phyloP scores from a whole-genome alignment of 2,888 invertebrate species.

The Thereva nobilitata region DNA sequence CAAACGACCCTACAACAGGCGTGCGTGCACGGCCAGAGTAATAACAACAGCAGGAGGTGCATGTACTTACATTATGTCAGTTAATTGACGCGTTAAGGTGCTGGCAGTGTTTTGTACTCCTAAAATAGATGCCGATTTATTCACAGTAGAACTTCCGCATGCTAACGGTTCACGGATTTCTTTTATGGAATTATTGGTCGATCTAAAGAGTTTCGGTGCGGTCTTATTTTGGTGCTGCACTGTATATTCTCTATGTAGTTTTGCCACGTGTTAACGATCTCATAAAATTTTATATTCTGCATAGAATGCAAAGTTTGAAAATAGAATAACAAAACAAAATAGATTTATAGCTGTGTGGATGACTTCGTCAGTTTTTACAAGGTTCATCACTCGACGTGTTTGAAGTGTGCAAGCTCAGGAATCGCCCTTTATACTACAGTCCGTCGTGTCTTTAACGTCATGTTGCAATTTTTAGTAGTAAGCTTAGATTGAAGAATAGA shows the following conservation, averaged over 20 bases:
- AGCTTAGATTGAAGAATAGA: too few species aligned
- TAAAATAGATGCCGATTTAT: constrained; percentile 13
- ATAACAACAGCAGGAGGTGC: constrained; percentile 15
- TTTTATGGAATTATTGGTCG: constrained; percentile 9
- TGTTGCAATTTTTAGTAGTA: too few species aligned
- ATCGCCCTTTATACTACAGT: too few species aligned
- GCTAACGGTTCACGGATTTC: constrained; percentile 15
- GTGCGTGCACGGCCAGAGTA: constrained; percentile 2
- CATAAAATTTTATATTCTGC: too few species aligned
- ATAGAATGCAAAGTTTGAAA: too few species aligned
- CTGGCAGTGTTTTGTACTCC: constrained; percentile 16
- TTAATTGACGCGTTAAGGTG: constrained; percentile 29
- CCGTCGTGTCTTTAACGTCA: too few species aligned
- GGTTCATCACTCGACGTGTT: too few species aligned
- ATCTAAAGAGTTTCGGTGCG: background rate
- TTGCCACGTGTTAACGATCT: too few species aligned
- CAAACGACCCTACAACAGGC: constrained; percentile 17
- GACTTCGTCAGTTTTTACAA: too few species aligned
- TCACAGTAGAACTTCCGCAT: constrained; percentile 20
- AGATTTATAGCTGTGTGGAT: too few species aligned
- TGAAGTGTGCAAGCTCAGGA: too few species aligned
- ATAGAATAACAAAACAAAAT: too few species aligned
- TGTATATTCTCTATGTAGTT: background rate
- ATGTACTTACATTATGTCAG: constrained; percentile 30
- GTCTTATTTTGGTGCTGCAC: constrained; percentile 9